Percentiles rank a stretch among this genome's conserved stretches.
Conservation (phyloP, 2,797 vertebrate species). For the Anguilla pacifica region DNA sequence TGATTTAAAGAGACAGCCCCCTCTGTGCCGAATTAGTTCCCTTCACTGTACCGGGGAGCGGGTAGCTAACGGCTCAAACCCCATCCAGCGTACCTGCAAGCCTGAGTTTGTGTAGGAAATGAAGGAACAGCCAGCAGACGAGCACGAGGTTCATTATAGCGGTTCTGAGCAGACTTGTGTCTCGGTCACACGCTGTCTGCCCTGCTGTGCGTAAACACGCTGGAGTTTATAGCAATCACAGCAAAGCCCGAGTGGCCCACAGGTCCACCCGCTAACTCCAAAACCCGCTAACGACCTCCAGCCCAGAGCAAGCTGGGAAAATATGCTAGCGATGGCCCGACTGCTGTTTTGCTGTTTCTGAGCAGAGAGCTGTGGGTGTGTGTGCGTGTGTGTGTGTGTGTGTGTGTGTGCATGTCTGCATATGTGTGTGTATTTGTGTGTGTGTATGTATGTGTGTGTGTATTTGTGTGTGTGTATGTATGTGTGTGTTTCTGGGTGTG, state of each 20-base stretch:
- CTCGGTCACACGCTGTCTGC: neutral
- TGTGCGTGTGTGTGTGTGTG: neutral
- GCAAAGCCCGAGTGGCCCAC: neutral
- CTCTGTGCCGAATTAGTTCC: neutral
- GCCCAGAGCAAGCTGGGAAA: neutral
- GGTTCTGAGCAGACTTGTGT: neutral
- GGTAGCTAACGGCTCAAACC: neutral
- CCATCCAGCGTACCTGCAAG: neutral
- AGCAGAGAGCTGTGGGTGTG: neutral
- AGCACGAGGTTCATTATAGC: neutral
- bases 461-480: too few species aligned
- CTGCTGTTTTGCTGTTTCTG: neutral
- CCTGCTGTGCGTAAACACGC: neutral
- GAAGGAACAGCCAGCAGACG: too few species aligned
- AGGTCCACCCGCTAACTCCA: neutral
- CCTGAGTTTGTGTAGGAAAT: too few species aligned
- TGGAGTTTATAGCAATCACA: neutral
- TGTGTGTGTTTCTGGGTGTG: too few species aligned
- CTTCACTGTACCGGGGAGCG: neutral
- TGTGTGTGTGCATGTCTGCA: too few species aligned
- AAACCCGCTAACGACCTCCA: neutral
- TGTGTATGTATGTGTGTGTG: too few species aligned
- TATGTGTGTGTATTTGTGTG: too few species aligned
- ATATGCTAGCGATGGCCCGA: neutral
- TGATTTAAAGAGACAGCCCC: neutral